Percentiles rank a stretch among this genome's conserved stretches.
Conservation (phyloP, 2,888 invertebrate genomes). For the Protonemura montana region DNA sequence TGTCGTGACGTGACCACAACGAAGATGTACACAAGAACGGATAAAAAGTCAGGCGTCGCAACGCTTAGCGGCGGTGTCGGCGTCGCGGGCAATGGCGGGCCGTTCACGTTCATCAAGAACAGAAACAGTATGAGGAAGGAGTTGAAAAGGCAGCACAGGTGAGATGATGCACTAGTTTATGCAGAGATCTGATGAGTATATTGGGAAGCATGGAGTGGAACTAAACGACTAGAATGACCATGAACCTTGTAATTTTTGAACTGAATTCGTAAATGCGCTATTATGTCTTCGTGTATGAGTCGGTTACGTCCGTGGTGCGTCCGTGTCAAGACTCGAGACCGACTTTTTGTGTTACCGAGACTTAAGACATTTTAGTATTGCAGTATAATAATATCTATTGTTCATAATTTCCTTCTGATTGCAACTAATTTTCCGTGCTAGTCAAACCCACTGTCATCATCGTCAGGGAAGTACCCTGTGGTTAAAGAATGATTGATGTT, state of each 20-base stretch:
- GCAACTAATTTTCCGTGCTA: not conserved
- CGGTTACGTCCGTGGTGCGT: not conserved
- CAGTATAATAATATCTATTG: not conserved
- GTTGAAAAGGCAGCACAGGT: slow-evolving; percentile 45
- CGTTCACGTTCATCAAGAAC: slow-evolving; percentile 47
- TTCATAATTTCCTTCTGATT: not conserved
- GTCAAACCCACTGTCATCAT: slow-evolving; percentile 4
- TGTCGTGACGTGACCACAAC: slow-evolving; percentile 21
- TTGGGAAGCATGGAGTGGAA: not conserved
- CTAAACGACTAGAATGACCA: slow-evolving; percentile 7
- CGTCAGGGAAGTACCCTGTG: not conserved
- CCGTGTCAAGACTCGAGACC: not conserved
- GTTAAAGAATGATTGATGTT: not conserved
- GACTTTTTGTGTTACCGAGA: slow-evolving; percentile 12
- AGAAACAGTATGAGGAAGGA: slow-evolving; percentile 46
- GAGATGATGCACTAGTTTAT: not conserved
- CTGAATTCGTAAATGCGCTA: not conserved
- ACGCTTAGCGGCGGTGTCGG: slow-evolving; percentile 16
- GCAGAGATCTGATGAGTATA: not conserved
- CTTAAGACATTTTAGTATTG: not conserved
- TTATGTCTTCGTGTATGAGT: not conserved
- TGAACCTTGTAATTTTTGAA: slow-evolving; percentile 12
- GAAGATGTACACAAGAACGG: slow-evolving; percentile 25
- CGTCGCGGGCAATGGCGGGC: slow-evolving; percentile 40
- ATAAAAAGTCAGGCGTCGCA: slow-evolving; percentile 39